Conservation (phyloP, 2,113 vertebrate species). For the Enhydra lutris region DNA sequence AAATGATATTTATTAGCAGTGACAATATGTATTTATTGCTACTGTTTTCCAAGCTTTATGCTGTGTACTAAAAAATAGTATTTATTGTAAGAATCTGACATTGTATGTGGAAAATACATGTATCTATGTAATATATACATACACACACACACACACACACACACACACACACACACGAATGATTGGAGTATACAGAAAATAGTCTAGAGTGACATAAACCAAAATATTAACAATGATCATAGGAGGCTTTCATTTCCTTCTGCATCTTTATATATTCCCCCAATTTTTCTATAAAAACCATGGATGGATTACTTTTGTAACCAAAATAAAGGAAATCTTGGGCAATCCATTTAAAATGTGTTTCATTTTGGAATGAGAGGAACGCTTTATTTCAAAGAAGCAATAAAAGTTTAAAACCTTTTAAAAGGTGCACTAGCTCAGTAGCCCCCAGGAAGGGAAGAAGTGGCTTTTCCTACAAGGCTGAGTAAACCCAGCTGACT, state of each 20-base stretch:
- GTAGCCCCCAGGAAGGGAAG: background rate
- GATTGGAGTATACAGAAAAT: background rate
- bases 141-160: background rate
- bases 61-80: background rate
- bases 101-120: background rate
- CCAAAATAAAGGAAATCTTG: constrained; percentile 18
- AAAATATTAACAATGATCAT: constrained; percentile 5
- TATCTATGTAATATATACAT: background rate
- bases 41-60: background rate
- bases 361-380: constrained; percentile 41
- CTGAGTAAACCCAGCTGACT: constrained; percentile 33
- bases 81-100: background rate
- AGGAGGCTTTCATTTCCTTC: background rate
- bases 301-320: constrained; percentile 6
- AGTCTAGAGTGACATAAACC: background rate
- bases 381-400: constrained; percentile 33
- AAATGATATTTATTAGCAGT: background rate
- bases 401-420: constrained; percentile 51
- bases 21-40: background rate
- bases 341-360: background rate
- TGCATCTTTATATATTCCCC: background rate
- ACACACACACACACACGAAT: background rate
- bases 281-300: background rate
- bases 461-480: constrained; percentile 33
- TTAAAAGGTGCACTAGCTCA: constrained; percentile 24